Evolutionary conservation across 2,797 vertebrate species (phyloP), one percentile per base, ranked within the genome.

Genomic region (Gadopsis bispinosus): DNA sequence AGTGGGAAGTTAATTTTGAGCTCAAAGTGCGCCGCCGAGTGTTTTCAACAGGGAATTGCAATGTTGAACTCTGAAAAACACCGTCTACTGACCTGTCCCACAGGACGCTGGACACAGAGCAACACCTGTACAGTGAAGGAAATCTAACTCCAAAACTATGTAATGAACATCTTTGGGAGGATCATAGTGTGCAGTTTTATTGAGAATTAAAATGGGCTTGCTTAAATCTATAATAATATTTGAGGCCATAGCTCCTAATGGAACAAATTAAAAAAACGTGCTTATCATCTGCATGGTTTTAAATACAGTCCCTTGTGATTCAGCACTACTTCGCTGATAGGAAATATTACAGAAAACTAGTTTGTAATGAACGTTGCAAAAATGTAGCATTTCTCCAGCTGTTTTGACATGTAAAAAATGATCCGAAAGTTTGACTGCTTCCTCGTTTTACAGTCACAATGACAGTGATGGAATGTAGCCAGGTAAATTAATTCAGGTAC

Each of bases 11-110:
- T 35, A 16, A 67, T 81, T 22, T 9, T 54, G 31, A 82, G 64
- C 17, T 43, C 55, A 45, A 60, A 81, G 76, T 16, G 70, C 86
- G 87, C 73, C 91, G 29, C 12, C 79, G 0, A 16, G 90, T 77
- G 91, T 53, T 84, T 26, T 1, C 6, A 4, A 68, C 1, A 16
- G 33, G 6, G 11, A 64, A 80, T 29, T 79, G 66, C 78, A 82
- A 6, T 0, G 2, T 35, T 6, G 58, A 67, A 48, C 3, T 14
- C 20, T 51, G 26, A 39, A 61, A 58, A 43, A 33, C 7, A 50
- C 26, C 0, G 13, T 43, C 3, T 35, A n/a, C 13, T 16, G 7
- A 7, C 12, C 53, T 1, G 9, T 10, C 7, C 7, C 45, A 35
- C 10, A 7, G 39, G 5, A 35, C 3, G 12, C 12, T 22, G 62